Evolutionary conservation across 2,113 vertebrate species (phyloP), one percentile per base, ranked within the genome.

Genomic region (Pterocles gutturalis): DNA sequence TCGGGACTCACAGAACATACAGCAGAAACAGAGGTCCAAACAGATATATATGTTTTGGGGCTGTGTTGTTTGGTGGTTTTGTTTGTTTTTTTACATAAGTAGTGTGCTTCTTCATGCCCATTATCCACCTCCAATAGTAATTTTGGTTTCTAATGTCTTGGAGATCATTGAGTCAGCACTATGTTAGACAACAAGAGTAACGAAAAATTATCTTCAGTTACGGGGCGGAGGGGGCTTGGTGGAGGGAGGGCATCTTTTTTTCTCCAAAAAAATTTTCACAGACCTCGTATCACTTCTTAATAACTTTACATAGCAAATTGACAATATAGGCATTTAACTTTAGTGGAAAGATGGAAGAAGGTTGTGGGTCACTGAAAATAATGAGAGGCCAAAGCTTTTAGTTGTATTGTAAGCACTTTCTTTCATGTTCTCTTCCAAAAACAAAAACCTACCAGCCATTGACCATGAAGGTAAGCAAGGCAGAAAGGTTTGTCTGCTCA

Each of bases 221-320:
- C 21, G 13, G 10, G 14, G 9, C 3, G 7, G 18, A 20, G 5
- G 13, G 2, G 11, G 7, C 10, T 49, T 2, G 7, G 41, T 41
- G 41, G 6, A 41, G 41, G 41, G 41, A 41, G 41, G 41, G 41
- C 41, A 41, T 8, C 17, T 34, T 33, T 7, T 34, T 34, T 5
- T 2, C 2, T 8, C 12, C 1, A 2, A 2, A 49, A 49, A 2
- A 16, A 4, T 38, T 61, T 60, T 38, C 24, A 62, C 8, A 81
- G 24, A 73, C 5, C 9, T 86, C 16, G 1, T 19, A 77, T 19
- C 10, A 65, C 29, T 83, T 86, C 34, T 72, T 66, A 70, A 38
- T 8, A 83, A 46, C 33, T 76, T 54, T 11, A 84, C 5, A 29
- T 0, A 57, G 20, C 6, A 66, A 54, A 46, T 2, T 49, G 15